Percentiles rank a stretch among this genome's conserved stretches.
Conservation (phyloP, 2,113 vertebrate genomes). For the Mirza zaza region DNA sequence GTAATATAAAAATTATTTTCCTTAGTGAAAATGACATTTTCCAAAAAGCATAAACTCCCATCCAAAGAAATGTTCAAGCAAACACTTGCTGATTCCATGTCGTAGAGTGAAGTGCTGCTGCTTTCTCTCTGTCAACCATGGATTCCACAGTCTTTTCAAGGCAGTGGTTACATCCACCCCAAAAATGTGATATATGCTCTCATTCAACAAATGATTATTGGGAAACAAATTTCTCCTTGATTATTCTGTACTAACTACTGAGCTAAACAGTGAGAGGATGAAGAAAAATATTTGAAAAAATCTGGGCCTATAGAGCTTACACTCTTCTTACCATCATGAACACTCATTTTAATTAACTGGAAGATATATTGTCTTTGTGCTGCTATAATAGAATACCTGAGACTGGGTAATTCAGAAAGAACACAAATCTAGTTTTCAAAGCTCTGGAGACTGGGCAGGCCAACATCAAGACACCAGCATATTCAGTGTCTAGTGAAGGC, state of each 20-base stretch:
- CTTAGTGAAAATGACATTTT: neutral
- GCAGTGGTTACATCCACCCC: neutral
- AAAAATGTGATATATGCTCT: neutral
- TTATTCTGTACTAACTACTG: neutral
- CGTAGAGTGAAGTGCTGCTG: neutral
- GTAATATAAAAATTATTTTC: neutral
- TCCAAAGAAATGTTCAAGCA: neutral
- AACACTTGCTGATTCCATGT: neutral
- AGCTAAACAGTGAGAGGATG: neutral
- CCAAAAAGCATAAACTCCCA: neutral
- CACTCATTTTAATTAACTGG: neutral
- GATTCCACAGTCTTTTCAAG: neutral
- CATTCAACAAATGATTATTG: neutral
- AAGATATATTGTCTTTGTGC: neutral
- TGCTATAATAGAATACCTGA: neutral
- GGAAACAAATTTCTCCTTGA: neutral
- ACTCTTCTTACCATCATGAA: neutral
- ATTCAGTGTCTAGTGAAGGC: neutral
- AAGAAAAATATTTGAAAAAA: slow-evolving; percentile 2
- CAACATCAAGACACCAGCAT: neutral
- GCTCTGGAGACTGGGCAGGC: neutral
- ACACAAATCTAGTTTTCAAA: neutral
- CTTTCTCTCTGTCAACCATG: neutral
- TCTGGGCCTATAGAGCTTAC: neutral
- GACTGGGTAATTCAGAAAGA: neutral